phyloP scores from a whole-genome alignment of 2,797 vertebrate species.

The Sebastes vulpes region DNA sequence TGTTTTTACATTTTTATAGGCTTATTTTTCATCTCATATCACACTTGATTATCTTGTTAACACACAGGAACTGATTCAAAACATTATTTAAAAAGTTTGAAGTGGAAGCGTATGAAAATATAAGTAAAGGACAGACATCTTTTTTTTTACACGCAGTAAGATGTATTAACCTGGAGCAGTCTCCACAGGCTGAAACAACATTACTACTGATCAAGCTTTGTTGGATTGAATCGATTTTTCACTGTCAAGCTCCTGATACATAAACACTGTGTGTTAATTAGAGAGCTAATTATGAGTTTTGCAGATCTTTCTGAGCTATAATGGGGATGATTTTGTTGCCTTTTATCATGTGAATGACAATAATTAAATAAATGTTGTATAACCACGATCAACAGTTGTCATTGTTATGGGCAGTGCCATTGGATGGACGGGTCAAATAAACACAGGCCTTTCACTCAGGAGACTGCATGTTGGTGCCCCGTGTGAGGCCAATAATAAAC shows the following conservation, averaged over 20 bases:
- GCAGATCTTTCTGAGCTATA: conserved; percentile 8
- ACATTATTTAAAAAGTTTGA: background rate
- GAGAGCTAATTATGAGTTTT: conserved; percentile 40
- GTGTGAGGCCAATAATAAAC: no score
- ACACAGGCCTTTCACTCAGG: no score
- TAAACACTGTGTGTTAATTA: conserved; percentile 44
- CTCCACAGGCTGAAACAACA: background rate
- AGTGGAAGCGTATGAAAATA: background rate
- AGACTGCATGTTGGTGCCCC: no score
- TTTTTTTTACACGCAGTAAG: background rate
- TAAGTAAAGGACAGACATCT: background rate
- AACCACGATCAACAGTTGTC: conserved; percentile 1
- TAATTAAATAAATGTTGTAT: conserved; percentile 26
- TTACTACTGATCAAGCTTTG: conserved; percentile 7
- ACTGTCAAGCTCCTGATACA: conserved; percentile 1
- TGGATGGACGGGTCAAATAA: no score
- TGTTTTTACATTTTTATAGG: conserved; percentile 36
- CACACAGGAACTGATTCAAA: background rate
- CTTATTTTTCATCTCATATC: conserved; percentile 33
- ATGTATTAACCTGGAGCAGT: background rate
- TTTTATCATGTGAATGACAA: conserved; percentile 9
- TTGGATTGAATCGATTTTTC: conserved; percentile 23
- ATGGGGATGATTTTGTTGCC: background rate
- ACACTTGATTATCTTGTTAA: conserved; percentile 35
- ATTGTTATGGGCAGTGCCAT: background rate